Evolutionary conservation across 2,797 vertebrate species (phyloP).

Genomic region (Rhinichthys osculus): DNA sequence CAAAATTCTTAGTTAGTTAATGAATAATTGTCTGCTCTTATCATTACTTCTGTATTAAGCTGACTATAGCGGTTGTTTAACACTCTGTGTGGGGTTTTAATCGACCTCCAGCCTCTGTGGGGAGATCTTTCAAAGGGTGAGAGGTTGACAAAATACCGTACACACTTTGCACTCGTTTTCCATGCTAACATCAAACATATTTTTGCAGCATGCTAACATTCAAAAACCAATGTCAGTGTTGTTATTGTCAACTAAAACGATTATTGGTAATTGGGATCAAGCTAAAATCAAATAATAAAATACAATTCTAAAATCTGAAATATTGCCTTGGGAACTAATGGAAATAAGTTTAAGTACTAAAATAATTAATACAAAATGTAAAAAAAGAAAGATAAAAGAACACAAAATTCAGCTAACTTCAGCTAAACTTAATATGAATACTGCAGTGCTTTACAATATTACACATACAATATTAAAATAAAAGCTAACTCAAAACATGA

Average conservation of each 20-base stretch:
- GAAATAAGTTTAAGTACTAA: background rate
- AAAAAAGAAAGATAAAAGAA: background rate
- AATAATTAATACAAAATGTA: background rate
- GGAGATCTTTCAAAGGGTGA: constrained; percentile 21
- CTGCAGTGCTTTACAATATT: no score
- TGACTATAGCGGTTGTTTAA: background rate
- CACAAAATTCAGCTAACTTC: background rate
- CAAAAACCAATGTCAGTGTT: background rate
- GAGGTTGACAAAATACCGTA: background rate
- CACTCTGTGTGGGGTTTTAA: background rate
- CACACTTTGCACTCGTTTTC: constrained; percentile 9
- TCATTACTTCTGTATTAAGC: constrained; percentile 2
- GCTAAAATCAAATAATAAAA: background rate
- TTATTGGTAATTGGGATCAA: background rate
- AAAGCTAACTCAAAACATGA: background rate
- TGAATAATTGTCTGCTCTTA: background rate
- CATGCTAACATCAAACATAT: constrained; percentile 50
- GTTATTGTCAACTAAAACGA: background rate
- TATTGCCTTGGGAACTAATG: background rate
- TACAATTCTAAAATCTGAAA: background rate
- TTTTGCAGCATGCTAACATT: background rate
- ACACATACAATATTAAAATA: background rate
- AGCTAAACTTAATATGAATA: background rate
- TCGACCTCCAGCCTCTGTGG: constrained; percentile 15
- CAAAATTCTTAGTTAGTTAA: background rate